Percentiles rank a stretch among this genome's conserved stretches.
phyloP scores from a whole-genome alignment of 2,888 invertebrate species.

The Synanthedon tipuliformis region DNA sequence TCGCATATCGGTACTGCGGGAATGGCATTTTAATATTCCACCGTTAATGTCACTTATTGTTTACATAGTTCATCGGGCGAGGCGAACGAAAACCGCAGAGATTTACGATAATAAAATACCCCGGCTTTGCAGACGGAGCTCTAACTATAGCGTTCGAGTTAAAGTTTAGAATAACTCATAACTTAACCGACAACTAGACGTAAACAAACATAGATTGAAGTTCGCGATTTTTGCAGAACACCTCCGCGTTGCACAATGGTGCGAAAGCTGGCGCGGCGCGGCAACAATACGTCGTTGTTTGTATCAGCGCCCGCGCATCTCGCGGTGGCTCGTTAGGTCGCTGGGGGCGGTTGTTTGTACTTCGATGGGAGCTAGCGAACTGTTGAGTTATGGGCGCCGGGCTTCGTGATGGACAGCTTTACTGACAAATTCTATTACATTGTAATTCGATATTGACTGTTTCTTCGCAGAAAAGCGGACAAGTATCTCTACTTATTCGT shows the following conservation, averaged over 20 bases:
- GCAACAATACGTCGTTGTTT: slow-evolving; percentile 59
- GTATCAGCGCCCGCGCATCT: slow-evolving; percentile 59
- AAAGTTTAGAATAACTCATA: slow-evolving; percentile 15
- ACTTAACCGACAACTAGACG: slow-evolving; percentile 31
- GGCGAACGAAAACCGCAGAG: slow-evolving; percentile 32
- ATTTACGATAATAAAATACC: background rate
- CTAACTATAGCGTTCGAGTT: background rate
- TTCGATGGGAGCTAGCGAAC: slow-evolving; percentile 36
- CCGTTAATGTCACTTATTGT: slow-evolving; percentile 64
- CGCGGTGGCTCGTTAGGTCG: slow-evolving; percentile 58
- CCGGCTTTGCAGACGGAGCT: background rate
- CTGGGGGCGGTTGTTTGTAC: slow-evolving; percentile 57
- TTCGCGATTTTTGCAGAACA: slow-evolving; percentile 51
- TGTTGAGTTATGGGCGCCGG: slow-evolving; percentile 23
- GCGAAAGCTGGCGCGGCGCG: slow-evolving; percentile 65
- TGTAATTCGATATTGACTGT: slow-evolving; percentile 1
- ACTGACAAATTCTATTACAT: slow-evolving; percentile 12
- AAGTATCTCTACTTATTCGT: background rate
- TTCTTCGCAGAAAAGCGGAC: background rate
- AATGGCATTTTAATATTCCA: slow-evolving; percentile 65
- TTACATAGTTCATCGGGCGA: slow-evolving; percentile 50
- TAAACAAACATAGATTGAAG: slow-evolving; percentile 64
- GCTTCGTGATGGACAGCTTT: slow-evolving; percentile 29
- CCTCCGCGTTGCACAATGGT: slow-evolving; percentile 53
- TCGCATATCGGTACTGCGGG: slow-evolving; percentile 57